phyloP scores from a whole-genome alignment of 2,113 vertebrate species.

The Cephalopterus ornatus region DNA sequence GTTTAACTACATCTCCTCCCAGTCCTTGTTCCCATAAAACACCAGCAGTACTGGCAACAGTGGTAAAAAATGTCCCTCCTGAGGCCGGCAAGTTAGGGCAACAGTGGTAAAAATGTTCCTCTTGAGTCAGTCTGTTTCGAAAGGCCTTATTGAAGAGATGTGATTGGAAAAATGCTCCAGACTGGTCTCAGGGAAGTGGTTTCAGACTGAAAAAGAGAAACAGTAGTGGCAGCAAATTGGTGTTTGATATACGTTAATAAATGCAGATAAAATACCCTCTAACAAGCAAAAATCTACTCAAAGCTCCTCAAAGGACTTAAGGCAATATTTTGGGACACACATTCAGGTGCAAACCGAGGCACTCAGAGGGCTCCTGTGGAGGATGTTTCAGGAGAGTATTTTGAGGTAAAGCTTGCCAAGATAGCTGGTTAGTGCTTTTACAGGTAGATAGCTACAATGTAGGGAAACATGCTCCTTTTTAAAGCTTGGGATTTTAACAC shows the following conservation, averaged over 20 bases:
- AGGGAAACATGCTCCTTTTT: neutral
- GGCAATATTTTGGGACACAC: fast-evolving
- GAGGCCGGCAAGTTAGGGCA: neutral
- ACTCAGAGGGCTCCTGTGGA: neutral
- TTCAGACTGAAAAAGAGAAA: neutral
- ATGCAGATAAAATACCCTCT: neutral
- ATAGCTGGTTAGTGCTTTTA: neutral
- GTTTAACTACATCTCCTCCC: neutral
- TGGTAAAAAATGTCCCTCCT: neutral
- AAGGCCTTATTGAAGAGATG: neutral
- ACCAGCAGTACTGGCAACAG: neutral
- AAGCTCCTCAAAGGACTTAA: neutral
- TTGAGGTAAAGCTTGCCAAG: neutral
- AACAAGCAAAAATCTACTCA: neutral
- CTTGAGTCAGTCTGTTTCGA: neutral
- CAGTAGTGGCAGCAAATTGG: neutral
- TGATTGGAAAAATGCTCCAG: neutral
- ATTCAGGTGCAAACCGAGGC: neutral
- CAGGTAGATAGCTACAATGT: neutral
- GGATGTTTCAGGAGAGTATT: neutral
- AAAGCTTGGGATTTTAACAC: neutral
- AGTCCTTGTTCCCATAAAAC: neutral
- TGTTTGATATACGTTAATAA: neutral
- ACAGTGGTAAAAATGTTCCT: neutral
- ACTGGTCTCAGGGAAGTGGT: neutral